Base-by-base conservation (phyloP, 2,113 vertebrate genomes). In the Bothrops jararaca region DNA sequence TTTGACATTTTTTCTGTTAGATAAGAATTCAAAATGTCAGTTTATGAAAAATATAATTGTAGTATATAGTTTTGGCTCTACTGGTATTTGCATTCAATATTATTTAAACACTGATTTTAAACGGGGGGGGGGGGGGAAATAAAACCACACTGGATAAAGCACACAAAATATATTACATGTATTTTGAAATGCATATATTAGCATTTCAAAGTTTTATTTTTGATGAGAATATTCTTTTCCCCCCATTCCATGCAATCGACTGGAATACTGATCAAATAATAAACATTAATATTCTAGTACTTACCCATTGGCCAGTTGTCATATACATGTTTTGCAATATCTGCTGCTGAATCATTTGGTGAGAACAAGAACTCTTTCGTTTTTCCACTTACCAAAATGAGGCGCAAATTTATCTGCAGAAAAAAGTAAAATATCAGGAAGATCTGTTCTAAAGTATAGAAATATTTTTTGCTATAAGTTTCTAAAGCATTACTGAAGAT, bases 221-320 rank as follows among this genome's bases (percentile, higher is more conserved):
- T 80, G 22, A 39, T n/a, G 53, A 85, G 57, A 12, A 57, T 56
- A 85, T 34, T n/a, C 24, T 57, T 13, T 18, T 8, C 12, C 24
- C 24, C 20, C 6, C 48, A 15, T 20, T 45, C 52, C 39, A 57
- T 45, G 3, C 18, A 85, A 48, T 22, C 45, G 24, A 58, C 5
- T 92, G 60, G 88, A 91, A 26, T 91, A 69, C 60, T 42, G 29
- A 45, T 48, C 91, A 0, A 0, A 5, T 26, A 94, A 12, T 85
- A 92, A 58, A 89, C 11, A 86, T 50, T 50, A 88, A 88, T 52
- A n/a, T 88, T 85, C n/a, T 29, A 93, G 0, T 92, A 98, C 99
- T 98, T 95, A 99, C 99, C 99, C 99, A 99, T 99, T 0, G 99
- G 99, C 99, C 99, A 99, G 96, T 99, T 99, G 97, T 99, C 99